Conservation (phyloP, 2,797 vertebrate species). For the Cyprinella venusta region DNA sequence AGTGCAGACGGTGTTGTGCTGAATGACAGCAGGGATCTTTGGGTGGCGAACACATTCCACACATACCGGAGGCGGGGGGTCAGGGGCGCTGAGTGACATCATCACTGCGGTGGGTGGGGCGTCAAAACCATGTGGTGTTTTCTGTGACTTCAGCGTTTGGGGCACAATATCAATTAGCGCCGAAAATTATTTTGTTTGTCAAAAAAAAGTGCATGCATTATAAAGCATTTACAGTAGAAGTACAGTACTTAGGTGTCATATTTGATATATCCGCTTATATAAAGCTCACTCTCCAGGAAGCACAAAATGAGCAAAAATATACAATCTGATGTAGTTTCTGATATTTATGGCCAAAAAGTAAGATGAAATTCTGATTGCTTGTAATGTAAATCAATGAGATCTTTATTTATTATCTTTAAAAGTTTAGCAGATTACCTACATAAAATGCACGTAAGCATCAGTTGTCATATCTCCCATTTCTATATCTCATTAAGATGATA, state of each 20-base stretch:
- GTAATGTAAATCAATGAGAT: neutral
- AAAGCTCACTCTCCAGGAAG: neutral
- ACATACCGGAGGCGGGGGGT: slow-evolving; percentile 72
- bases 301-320: neutral
- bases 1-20: slow-evolving; percentile 61
- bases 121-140: slow-evolving; percentile 32
- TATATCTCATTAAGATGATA: neutral
- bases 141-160: neutral
- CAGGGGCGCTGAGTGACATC: slow-evolving; percentile 43
- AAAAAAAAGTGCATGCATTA: neutral
- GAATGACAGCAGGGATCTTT: slow-evolving; percentile 71
- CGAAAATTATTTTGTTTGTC: neutral
- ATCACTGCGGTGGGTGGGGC: neutral
- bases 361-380: neutral
- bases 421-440: neutral
- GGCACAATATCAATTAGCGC: neutral
- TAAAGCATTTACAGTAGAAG: neutral
- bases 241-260: neutral
- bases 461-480: neutral
- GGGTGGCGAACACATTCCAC: slow-evolving; percentile 74
- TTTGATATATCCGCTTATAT: neutral
- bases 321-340: neutral
- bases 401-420: no score
- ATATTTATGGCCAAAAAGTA: neutral
- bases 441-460: neutral